phyloP scores from a whole-genome alignment of 1,140 invertebrate genomes.

The Lucilia sericata region DNA sequence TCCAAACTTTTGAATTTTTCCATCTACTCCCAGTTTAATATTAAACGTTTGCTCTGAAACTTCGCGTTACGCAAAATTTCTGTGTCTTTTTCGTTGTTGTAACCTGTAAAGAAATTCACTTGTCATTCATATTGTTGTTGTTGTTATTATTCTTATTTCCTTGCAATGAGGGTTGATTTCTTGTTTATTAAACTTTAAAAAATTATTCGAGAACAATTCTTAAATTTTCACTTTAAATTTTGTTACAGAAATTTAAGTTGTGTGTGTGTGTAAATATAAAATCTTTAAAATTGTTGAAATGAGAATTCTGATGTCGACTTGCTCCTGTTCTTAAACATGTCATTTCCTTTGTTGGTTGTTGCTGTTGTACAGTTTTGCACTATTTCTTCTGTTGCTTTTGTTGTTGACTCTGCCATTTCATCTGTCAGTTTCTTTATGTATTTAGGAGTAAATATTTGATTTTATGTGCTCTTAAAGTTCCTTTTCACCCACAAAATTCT shows the following conservation, averaged over 20 bases:
- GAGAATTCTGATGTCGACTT: not conserved
- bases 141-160: not conserved
- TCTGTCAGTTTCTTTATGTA: not conserved
- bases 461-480: too few species aligned
- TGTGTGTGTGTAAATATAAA: not conserved
- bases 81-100: not conserved
- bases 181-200: not conserved
- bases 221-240: not conserved
- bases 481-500: too few species aligned
- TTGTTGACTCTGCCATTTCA: not conserved
- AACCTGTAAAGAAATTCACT: not conserved
- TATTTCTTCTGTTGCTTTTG: too few species aligned
- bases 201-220: not conserved
- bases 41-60: not conserved
- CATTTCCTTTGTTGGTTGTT: not conserved
- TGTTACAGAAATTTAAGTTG: not conserved
- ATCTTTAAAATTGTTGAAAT: not conserved
- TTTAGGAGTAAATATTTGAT: too few species aligned
- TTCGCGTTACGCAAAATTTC: constrained; percentile 1
- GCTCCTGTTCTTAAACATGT: not conserved
- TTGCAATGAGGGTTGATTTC: not conserved
- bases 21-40: not conserved
- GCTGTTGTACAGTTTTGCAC: not conserved
- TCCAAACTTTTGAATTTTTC: not conserved
- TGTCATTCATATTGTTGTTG: not conserved